A percentile compares a stretch with the other conserved stretches of the same genome.
These are phyloP conservation scores for Lamellibrachia columna DNA, from an alignment of 2,888 invertebrate species.

Conservation along the genomic window DNA sequence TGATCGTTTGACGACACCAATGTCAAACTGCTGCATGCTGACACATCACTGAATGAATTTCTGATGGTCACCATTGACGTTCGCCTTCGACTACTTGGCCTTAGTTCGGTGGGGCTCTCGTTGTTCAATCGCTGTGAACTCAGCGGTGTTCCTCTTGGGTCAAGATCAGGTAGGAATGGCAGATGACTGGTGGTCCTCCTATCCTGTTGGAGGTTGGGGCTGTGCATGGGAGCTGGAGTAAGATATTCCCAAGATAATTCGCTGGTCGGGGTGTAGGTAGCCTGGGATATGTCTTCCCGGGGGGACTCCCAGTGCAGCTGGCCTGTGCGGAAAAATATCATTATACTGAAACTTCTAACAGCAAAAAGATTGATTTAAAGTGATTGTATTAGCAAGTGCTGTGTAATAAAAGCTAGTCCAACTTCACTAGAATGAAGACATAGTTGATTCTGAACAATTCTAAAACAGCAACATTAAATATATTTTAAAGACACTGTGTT, in stretches of 20 bases:
- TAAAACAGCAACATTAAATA: neutral
- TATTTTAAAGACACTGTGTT: neutral
- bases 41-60: neutral
- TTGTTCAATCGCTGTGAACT: slow-evolving; percentile 16
- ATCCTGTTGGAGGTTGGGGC: neutral
- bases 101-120: neutral
- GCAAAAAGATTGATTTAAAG: neutral
- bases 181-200: neutral
- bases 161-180: neutral
- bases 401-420: neutral
- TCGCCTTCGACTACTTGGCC: neutral
- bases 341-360: no score
- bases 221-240: neutral
- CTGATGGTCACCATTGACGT: neutral
- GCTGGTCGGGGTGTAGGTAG: neutral
- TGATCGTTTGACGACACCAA: neutral
- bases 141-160: neutral
- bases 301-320: slow-evolving; percentile 4
- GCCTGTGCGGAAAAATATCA: neutral
- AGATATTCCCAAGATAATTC: neutral
- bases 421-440: neutral
- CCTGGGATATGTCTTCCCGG: neutral
- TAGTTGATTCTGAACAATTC: neutral
- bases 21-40: neutral
- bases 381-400: neutral